phyloP scores from a whole-genome alignment of 2,888 invertebrate species.

The Heliconius cydno region DNA sequence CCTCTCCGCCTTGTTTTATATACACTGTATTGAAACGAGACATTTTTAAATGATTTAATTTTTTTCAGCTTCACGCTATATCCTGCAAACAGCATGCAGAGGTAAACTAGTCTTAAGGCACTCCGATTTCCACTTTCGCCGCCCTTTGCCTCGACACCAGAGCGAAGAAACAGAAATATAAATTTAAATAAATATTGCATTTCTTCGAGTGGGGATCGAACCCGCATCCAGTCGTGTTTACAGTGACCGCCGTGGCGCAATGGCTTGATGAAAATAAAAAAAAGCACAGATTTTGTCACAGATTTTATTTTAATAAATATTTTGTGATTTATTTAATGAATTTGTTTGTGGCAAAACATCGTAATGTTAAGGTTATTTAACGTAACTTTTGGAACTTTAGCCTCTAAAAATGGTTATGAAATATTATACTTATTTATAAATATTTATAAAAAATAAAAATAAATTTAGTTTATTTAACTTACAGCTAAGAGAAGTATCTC shows the following conservation, averaged over 20 bases:
- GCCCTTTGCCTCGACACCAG: too few species aligned
- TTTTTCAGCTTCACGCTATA: too few species aligned
- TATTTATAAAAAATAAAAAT: neutral
- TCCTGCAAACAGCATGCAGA: too few species aligned
- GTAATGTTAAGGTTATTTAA: neutral
- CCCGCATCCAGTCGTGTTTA: too few species aligned
- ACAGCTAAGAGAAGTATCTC: slow-evolving; percentile 85
- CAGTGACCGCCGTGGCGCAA: too few species aligned
- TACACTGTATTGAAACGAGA: slow-evolving; percentile 58
- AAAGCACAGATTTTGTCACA: neutral
- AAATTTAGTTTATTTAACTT: slow-evolving; percentile 59
- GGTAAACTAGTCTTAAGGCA: too few species aligned
- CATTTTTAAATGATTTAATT: neutral
- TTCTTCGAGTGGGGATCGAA: too few species aligned
- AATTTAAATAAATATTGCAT: too few species aligned
- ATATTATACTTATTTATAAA: neutral
- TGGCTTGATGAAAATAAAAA: neutral
- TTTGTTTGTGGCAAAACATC: neutral
- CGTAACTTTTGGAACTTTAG: neutral
- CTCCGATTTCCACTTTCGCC: too few species aligned
- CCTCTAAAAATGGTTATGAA: neutral
- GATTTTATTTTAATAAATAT: neutral
- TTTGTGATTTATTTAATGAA: neutral
- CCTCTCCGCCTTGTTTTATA: slow-evolving; percentile 86
- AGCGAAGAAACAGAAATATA: too few species aligned